Evolutionary conservation across 2,113 vertebrate genomes (phyloP).

Genomic region (Caretta caretta): DNA sequence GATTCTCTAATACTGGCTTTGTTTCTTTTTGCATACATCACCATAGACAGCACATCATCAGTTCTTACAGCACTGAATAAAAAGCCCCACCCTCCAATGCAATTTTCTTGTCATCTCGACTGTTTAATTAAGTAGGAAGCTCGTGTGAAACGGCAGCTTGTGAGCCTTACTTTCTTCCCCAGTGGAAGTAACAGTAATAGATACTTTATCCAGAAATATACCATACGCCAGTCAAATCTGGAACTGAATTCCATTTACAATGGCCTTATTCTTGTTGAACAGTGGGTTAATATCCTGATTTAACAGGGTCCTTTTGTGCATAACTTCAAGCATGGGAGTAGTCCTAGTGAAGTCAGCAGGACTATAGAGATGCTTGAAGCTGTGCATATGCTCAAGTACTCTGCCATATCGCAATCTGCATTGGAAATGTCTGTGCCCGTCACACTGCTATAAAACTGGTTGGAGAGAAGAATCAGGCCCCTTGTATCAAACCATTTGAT

Average conservation of each 20-base stretch:
- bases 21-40: neutral
- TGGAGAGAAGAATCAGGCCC: neutral
- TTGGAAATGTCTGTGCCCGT: neutral
- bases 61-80: neutral
- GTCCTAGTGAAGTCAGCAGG: neutral
- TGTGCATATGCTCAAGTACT: neutral
- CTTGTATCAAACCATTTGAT: neutral
- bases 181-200: neutral
- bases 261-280: neutral
- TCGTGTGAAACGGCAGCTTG: neutral
- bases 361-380: neutral
- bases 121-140: neutral
- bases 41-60: neutral
- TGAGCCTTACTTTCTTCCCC: neutral
- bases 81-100: neutral
- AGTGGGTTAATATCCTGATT: neutral
- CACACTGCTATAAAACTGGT: neutral
- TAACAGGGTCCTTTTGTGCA: constrained; percentile 3
- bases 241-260: neutral
- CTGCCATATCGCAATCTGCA: neutral
- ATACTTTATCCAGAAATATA: neutral
- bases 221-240: neutral
- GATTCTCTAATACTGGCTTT: neutral
- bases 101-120: neutral
- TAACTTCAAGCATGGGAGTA: neutral